phyloP scores from a whole-genome alignment of 2,888 invertebrate species.

The Drosophila pseudotalamancana region DNA sequence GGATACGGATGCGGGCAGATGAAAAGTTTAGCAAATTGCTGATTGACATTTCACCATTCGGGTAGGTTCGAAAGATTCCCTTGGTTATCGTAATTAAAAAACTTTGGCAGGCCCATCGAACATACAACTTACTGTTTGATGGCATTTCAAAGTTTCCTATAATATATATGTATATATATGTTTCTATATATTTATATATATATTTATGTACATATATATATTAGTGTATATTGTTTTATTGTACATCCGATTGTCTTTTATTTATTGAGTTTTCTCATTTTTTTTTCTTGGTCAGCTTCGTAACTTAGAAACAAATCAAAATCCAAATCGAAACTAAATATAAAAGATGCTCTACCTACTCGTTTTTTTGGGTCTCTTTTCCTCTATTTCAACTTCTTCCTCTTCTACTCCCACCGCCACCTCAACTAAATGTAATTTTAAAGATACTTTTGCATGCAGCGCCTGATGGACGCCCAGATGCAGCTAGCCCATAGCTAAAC shows the following conservation, averaged over 20 bases:
- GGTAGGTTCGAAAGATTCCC: constrained; percentile 26
- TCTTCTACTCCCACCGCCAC: constrained; percentile 39
- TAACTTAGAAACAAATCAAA: constrained; percentile 52
- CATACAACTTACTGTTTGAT: constrained; percentile 30
- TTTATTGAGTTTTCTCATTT: constrained; percentile 36
- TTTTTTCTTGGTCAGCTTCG: constrained; percentile 45
- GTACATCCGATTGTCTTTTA: constrained; percentile 59
- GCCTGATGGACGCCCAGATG: constrained; percentile 50
- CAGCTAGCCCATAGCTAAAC: constrained; percentile 64
- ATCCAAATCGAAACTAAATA: constrained; percentile 55
- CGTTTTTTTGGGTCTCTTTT: constrained; percentile 56
- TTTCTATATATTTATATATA: background rate
- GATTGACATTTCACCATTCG: constrained; percentile 72
- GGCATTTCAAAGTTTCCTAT: constrained; percentile 34
- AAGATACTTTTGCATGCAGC: constrained; percentile 66
- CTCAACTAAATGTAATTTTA: constrained; percentile 79
- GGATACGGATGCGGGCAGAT: constrained; percentile 9
- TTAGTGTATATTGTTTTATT: constrained; percentile 35
- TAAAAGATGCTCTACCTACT: constrained; percentile 70
- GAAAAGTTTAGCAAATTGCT: constrained; percentile 58
- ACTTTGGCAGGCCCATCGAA: constrained; percentile 52
- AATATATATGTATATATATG: constrained; percentile 3
- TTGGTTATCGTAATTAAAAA: constrained; percentile 69
- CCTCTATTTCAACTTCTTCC: constrained; percentile 35
- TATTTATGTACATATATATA: background rate